Conservation (phyloP, 2,113 vertebrate species). For the Castor canadensis region DNA sequence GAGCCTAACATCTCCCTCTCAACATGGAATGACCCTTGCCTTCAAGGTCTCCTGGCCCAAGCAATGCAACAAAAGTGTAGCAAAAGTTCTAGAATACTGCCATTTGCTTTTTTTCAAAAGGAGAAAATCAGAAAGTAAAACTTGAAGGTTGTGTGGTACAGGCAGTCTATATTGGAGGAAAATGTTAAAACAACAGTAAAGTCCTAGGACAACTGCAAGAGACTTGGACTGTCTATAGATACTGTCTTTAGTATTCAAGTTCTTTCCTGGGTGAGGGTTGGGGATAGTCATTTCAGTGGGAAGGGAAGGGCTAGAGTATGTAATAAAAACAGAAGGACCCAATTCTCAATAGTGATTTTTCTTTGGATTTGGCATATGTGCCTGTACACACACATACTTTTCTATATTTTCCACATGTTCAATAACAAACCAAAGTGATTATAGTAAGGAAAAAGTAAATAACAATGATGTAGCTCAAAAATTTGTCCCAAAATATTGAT, state of each 20-base stretch:
- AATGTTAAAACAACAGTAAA: not conserved
- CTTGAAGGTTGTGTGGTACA: not conserved
- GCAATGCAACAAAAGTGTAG: not conserved
- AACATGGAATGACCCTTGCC: not conserved
- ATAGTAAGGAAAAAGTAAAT: not conserved
- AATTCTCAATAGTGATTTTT: not conserved
- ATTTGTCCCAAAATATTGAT: not conserved
- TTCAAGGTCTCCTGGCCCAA: not conserved
- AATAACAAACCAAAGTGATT: not conserved
- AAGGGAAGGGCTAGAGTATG: fast-evolving
- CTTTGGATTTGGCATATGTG: no score
- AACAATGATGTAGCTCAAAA: not conserved
- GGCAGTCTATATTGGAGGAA: not conserved
- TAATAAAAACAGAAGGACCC: fast-evolving
- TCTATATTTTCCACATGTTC: not conserved
- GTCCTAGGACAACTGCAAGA: fast-evolving
- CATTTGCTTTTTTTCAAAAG: not conserved
- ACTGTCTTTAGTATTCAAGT: no score
- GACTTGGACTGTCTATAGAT: fast-evolving
- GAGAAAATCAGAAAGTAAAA: not conserved
- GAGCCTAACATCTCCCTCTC: no score
- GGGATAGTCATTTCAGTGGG: fast-evolving
- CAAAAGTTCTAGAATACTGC: not conserved
- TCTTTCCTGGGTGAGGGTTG: not conserved
- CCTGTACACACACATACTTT: not conserved